Evolutionary conservation across 2,797 vertebrate genomes (phyloP), one percentile per base, ranked within the genome.

Genomic region (Sebastes iracundus): DNA sequence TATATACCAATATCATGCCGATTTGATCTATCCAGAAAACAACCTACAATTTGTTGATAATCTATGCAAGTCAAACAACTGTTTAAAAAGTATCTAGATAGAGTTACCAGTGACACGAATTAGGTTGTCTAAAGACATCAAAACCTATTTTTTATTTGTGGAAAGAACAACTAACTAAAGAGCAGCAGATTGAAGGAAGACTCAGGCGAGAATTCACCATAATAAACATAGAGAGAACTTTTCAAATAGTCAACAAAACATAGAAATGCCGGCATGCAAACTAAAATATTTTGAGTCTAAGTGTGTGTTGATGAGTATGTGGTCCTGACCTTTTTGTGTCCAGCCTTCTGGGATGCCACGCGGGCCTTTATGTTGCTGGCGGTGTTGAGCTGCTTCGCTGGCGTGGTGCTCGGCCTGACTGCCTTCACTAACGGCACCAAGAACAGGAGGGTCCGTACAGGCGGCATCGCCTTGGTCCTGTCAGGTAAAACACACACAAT

Each of bases 311-410:
- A 55, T 49, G 20, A 2, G 4, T 38, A 3, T 32, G 61, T 38
- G 33, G 2, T 33, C 18, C n/a, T 83, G n/a, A 38, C n/a, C 18
- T 64, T 11, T 68, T 46, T 74, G 52, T 83, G 35, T 77, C 0
- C 86, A 95, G 97, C 95, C 1, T 95, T 97, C 80, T 97, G 96
- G 97, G 97, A 97, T 13, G 96, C 97, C 25, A 96, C 97, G 0
- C 93, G 96, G 33, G 96, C 95, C 83, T 97, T 97, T 83, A 96
- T 97, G 96, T 75, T 97, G 82, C 93, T 97, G 88, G 93, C 97
- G 1, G 94, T 97, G 74, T 90, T 97, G 77, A 94, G 96, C 71
- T 95, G 96, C 35, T 95, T 96, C 0, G 90, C 95, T 0, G 97
- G 96, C 0, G 93, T 97, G 27, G 87, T 96, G 69, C 87, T 97